Evolutionary conservation across 2,113 vertebrate genomes (phyloP).

Genomic region (Dipodomys stephensi): DNA sequence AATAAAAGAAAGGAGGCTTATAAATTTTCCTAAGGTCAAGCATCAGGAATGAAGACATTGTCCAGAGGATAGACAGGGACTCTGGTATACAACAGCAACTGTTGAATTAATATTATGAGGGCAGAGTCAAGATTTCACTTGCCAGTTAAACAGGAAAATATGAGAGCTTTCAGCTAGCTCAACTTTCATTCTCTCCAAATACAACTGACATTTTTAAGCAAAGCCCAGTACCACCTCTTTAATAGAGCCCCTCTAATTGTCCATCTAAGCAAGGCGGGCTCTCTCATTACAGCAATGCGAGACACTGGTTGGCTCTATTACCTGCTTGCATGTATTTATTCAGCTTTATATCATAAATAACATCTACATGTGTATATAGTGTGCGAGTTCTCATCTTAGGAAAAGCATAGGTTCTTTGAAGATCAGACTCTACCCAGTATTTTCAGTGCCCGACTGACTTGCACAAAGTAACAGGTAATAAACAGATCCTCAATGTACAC

Average conservation of each 20-base stretch:
- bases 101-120: neutral
- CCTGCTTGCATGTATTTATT: neutral
- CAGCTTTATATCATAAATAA: neutral
- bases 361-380: neutral
- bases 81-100: fast-evolving
- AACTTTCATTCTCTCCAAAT: neutral
- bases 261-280: neutral
- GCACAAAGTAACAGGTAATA: neutral
- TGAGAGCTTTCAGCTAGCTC: neutral
- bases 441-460: neutral
- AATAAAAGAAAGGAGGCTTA: neutral
- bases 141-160: neutral
- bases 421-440: neutral
- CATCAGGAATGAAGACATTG: neutral
- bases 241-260: neutral
- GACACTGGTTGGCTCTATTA: neutral
- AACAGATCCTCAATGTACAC: neutral
- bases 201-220: neutral
- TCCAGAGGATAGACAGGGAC: fast-evolving
- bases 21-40: neutral
- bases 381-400: neutral
- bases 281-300: neutral
- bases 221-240: neutral
- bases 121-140: neutral
- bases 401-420: neutral